Evolutionary conservation across 2,888 invertebrate genomes (phyloP), one percentile per base, ranked within the genome.

Genomic region (Lomographa bimaculata): DNA sequence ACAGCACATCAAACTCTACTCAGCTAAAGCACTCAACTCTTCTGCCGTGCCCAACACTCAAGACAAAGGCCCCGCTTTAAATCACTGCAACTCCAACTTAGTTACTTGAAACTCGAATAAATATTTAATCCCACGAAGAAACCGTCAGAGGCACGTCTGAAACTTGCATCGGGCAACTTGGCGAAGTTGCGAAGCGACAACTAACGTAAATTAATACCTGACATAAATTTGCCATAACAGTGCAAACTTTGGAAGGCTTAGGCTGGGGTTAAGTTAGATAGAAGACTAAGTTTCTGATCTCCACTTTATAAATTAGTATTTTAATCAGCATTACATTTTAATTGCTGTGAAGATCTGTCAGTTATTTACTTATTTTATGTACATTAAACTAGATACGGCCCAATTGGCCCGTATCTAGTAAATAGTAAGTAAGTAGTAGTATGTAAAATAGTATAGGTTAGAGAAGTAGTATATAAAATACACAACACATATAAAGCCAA

Each of bases 221-320:
- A 83, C 87, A 85, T 86, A 82, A 87, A 87, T 89, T 86, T 85
- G 85, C 86, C 86, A 86, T 85, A 83, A 82, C 78, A 76, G 71
- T 62, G 66, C 65, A 52, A 79, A 83, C 76, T 81, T 84, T 74
- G 75, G 42, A 45, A 49, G 65, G 58, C 66, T 58, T 70, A 71
- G 73, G 73, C 70, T 60, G 71, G 60, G 69, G 76, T 75, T 80
- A 79, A 78, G 27, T 37, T 32, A 9, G 26, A 19, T 8, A 19
- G 17, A 28, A 17, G 8, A 10, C 19, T 29, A 41, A 2, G 14
- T n/a, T n/a, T n/a, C n/a, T n/a, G n/a, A n/a, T n/a, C n/a, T n/a
- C n/a, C n/a, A n/a, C n/a, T n/a, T n/a, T n/a, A n/a, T n/a, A n/a
- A n/a, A n/a, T n/a, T n/a, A n/a, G n/a, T n/a, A n/a, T n/a, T n/a